Evolutionary conservation across 2,797 vertebrate genomes (phyloP).

Genomic region (Chelon labrosus): DNA sequence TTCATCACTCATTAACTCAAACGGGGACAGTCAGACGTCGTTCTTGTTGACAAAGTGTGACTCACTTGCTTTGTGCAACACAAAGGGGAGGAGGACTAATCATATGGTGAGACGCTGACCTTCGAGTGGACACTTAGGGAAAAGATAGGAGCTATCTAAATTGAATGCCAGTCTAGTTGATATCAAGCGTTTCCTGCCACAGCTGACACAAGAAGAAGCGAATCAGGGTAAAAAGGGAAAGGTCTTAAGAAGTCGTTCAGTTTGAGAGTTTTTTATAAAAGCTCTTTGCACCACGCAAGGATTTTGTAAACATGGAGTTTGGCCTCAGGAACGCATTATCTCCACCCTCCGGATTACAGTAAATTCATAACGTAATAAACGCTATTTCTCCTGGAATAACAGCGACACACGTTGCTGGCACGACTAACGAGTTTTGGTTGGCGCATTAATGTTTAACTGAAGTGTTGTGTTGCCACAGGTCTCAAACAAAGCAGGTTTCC

Average conservation of each 20-base stretch:
- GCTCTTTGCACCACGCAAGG: conserved; percentile 3
- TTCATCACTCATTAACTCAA: conserved; percentile 83
- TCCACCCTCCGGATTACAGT: background rate
- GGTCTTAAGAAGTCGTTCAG: background rate
- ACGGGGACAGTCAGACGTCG: conserved; percentile 65
- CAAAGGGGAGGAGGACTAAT: conserved; percentile 63
- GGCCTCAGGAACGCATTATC: conserved; percentile 24
- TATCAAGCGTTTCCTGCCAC: conserved; percentile 21
- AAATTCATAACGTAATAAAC: background rate
- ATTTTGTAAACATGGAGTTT: conserved; percentile 28
- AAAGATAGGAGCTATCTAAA: conserved; percentile 55
- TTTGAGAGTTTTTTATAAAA: background rate
- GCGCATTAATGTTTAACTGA: conserved; percentile 59
- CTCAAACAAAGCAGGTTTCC: conserved; percentile 40
- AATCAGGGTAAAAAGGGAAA: background rate
- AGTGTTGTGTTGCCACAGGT: conserved; percentile 2
- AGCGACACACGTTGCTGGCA: background rate
- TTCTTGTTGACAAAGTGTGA: conserved; percentile 79
- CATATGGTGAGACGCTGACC: conserved; percentile 54
- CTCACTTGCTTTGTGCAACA: conserved; percentile 72
- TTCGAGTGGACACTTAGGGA: conserved; percentile 56
- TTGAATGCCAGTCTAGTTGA: conserved; percentile 33
- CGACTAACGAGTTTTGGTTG: conserved; percentile 25
- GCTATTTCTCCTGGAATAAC: conserved; percentile 6
- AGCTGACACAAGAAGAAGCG: conserved; percentile 19